These are phyloP conservation scores for Sthenelais limicola DNA, from an alignment of 2,888 invertebrate species.

Conservation along the genomic window DNA sequence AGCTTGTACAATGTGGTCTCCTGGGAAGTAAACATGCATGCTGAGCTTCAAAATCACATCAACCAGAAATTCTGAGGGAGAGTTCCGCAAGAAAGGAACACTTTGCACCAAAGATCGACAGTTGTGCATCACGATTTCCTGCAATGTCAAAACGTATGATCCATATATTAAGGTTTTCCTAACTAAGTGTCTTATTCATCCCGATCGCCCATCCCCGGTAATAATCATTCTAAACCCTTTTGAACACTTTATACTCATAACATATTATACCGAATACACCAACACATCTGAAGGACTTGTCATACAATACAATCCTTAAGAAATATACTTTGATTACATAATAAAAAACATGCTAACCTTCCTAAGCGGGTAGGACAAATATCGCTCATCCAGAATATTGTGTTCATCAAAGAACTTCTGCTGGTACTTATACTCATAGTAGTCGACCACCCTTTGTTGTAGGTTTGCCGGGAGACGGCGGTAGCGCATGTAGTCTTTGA, in stretches of 20 bases:
- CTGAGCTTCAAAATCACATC: conserved; percentile 43
- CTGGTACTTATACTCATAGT: conserved; percentile 52
- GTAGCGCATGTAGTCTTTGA: conserved; percentile 50
- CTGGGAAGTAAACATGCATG: conserved; percentile 44
- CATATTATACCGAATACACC: not conserved
- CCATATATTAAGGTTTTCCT: not conserved
- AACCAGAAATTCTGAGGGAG: conserved; percentile 43
- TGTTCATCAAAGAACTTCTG: conserved; percentile 52
- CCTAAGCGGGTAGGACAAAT: conserved; percentile 45
- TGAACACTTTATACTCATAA: too few relatives aligned
- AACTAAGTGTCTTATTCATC: not conserved
- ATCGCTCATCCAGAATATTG: conserved; percentile 41
- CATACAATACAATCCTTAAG: not conserved
- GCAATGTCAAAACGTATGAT: conserved; percentile 3
- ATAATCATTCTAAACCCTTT: too few relatives aligned
- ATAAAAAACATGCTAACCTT: conserved; percentile 37
- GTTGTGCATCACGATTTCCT: conserved; percentile 46
- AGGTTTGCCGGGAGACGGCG: conserved; percentile 43
- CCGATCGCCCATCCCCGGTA: too few relatives aligned
- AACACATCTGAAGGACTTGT: not conserved
- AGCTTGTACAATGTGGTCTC: conserved; percentile 43
- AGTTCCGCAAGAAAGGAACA: conserved; percentile 40
- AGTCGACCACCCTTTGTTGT: conserved; percentile 47
- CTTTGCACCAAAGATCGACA: conserved; percentile 42
- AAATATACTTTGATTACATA: not conserved